Percentiles rank a stretch among this genome's conserved stretches.
Conservation (phyloP, 92 coral and sea anemone species). For the Epizoanthus fatuus region DNA sequence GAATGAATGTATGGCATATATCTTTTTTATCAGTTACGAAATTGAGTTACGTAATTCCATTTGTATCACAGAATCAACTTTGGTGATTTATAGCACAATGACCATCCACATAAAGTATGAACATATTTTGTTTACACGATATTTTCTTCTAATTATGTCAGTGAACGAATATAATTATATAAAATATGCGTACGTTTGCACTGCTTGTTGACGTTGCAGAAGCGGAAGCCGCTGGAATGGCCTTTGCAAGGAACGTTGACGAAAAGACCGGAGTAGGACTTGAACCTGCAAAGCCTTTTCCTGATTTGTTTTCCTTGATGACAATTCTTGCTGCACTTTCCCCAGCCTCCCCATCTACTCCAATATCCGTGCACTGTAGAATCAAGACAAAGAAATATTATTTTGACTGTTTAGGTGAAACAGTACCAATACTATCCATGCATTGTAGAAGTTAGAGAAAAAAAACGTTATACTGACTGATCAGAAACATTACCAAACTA, state of each 20-base stretch:
- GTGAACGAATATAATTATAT: not conserved
- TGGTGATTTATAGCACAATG: no score
- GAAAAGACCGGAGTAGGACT: constrained; percentile 28
- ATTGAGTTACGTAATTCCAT: no score
- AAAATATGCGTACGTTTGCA: constrained; percentile 26
- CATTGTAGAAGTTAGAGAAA: not conserved
- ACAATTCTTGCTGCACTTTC: constrained; percentile 34
- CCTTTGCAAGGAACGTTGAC: constrained; percentile 39
- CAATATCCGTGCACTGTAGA: constrained; percentile 4
- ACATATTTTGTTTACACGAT: no score
- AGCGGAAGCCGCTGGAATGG: constrained; percentile 13
- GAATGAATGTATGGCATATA: no score
- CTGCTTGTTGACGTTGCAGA: constrained; percentile 13
- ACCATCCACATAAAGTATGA: not conserved
- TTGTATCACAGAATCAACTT: no score
- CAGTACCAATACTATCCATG: not conserved
- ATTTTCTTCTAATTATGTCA: no score
- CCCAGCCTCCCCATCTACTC: constrained; percentile 26
- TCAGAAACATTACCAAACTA: no score
- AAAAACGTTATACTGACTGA: no score
- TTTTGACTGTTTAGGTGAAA: no score
- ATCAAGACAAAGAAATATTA: no score
- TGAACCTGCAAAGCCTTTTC: constrained; percentile 7
- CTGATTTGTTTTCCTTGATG: constrained; percentile 32
- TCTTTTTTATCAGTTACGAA: no score